These are phyloP conservation scores for Scaptomyza pallida DNA, from an alignment of 1,140 invertebrate species.

Conservation along the genomic window DNA sequence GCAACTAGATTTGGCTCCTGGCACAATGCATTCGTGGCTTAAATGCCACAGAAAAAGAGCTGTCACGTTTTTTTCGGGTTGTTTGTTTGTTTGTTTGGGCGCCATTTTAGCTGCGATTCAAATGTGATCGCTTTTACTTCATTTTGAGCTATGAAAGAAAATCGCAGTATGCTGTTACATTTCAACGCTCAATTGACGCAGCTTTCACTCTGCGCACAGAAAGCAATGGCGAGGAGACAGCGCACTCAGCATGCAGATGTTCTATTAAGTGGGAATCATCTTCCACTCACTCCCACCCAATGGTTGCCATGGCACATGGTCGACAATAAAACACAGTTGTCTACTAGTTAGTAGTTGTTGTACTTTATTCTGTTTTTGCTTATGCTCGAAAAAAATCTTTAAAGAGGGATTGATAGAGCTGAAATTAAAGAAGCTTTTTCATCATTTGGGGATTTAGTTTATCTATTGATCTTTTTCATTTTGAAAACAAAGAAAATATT, in stretches of 20 bases:
- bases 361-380: conserved; percentile 12
- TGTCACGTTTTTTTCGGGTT: not conserved
- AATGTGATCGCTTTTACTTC: conserved; percentile 5
- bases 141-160: conserved; percentile 19
- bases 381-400: not conserved
- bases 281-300: conserved; percentile 6
- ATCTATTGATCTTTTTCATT: too few relatives aligned
- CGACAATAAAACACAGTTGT: conserved; percentile 49
- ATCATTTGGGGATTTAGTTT: too few relatives aligned
- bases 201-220: not conserved
- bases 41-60: not conserved
- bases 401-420: not conserved
- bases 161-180: conserved; percentile 41
- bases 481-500: too few relatives aligned
- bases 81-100: not conserved
- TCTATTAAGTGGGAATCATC: conserved; percentile 49
- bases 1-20: conserved; percentile 28
- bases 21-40: conserved; percentile 23
- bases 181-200: conserved; percentile 50
- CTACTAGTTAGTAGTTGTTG: not conserved
- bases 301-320: conserved; percentile 14
- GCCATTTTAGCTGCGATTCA: not conserved
- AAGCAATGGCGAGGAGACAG: conserved; percentile 2
- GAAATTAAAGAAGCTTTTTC: too few relatives aligned
- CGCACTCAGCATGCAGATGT: conserved; percentile 36